A percentile compares a stretch with the other conserved stretches of the same genome.
Conservation (phyloP, 2,797 vertebrate genomes). For the Lycodopsis pacificus region DNA sequence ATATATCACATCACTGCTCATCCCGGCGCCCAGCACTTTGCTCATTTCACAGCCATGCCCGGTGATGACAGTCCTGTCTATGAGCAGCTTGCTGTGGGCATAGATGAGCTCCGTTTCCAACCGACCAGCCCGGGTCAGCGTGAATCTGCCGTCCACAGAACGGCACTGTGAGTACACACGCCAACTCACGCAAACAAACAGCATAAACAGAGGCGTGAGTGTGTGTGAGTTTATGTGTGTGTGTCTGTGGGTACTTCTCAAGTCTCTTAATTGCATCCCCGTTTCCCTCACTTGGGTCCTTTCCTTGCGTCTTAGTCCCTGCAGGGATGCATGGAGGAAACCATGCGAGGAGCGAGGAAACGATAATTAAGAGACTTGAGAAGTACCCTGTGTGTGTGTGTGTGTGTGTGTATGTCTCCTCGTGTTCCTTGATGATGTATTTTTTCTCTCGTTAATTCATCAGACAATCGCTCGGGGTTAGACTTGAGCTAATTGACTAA, state of each 20-base stretch:
- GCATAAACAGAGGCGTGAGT: constrained; percentile 34
- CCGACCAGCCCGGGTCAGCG: constrained; percentile 47
- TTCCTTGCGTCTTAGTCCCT: too few species aligned
- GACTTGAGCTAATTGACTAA: constrained; percentile 70
- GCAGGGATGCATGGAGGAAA: too few species aligned
- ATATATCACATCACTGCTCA: constrained; percentile 9
- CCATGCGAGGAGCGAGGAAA: too few species aligned
- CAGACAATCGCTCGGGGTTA: constrained; percentile 49
- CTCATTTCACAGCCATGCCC: constrained; percentile 39
- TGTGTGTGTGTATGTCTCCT: neutral
- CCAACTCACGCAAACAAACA: constrained; percentile 17
- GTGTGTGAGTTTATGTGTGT: neutral
- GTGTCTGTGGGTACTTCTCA: neutral
- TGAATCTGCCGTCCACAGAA: constrained; percentile 60
- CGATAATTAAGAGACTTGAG: too few species aligned
- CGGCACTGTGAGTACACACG: constrained; percentile 35
- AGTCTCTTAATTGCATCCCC: too few species aligned
- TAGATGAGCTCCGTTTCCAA: constrained; percentile 53
- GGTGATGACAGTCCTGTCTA: constrained; percentile 64
- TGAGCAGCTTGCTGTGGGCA: constrained; percentile 71
- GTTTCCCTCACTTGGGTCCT: too few species aligned
- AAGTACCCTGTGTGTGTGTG: neutral
- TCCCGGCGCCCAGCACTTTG: constrained; percentile 18
- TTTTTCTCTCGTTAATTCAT: constrained; percentile 52
- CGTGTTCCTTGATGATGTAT: constrained; percentile 48